Percentiles rank a stretch among this genome's conserved stretches.
phyloP scores from a whole-genome alignment of 2,888 invertebrate genomes.

The Pseudolycoriella hygida region DNA sequence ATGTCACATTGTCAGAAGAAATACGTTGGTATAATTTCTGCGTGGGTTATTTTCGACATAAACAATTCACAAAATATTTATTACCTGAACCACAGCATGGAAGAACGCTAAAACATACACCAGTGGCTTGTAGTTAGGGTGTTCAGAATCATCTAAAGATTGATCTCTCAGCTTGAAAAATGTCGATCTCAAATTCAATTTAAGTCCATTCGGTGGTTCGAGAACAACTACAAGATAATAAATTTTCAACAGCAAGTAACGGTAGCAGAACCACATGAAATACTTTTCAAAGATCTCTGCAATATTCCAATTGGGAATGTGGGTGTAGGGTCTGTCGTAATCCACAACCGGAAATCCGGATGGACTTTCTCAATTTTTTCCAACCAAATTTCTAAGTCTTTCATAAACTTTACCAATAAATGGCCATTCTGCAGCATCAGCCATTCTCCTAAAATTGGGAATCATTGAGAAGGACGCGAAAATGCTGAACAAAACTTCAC shows the following conservation, averaged over 20 bases:
- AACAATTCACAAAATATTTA: not conserved
- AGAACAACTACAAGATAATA: slow-evolving; percentile 70
- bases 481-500: too few species aligned
- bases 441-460: slow-evolving; percentile 65
- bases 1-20: too few species aligned
- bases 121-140: slow-evolving; percentile 60
- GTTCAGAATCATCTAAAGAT: slow-evolving; percentile 52
- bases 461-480: too few species aligned
- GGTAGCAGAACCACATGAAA: too few species aligned
- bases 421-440: slow-evolving; percentile 88
- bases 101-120: slow-evolving; percentile 83
- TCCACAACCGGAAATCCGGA: slow-evolving; percentile 82
- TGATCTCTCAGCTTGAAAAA: slow-evolving; percentile 70
- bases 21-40: too few species aligned
- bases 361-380: slow-evolving; percentile 67
- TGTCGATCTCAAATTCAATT: slow-evolving; percentile 73
- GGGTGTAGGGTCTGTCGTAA: slow-evolving; percentile 77
- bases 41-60: not conserved
- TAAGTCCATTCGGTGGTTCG: slow-evolving; percentile 81
- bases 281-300: slow-evolving; percentile 67
- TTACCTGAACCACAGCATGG: slow-evolving; percentile 76
- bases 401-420: slow-evolving; percentile 59
- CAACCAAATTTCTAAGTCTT: slow-evolving; percentile 63
- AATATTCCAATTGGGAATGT: slow-evolving; percentile 80
- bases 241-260: too few species aligned